Base-by-base conservation (phyloP, 1,140 invertebrate species). In the Cydia splendana region DNA sequence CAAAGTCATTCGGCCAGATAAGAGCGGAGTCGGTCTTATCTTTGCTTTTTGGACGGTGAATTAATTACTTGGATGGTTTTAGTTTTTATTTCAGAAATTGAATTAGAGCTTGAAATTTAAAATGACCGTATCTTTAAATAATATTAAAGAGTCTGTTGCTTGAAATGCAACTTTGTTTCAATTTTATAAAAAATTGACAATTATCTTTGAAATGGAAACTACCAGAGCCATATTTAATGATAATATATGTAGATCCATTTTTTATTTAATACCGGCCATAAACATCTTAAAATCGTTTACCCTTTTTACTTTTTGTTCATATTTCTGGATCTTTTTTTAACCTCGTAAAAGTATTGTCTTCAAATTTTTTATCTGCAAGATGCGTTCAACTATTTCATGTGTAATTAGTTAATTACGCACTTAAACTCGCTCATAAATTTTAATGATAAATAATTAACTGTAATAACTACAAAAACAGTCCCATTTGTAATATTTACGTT, bases 1-100 rank as follows among this genome's bases (percentile, higher is more conserved):
- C 89, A 91, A 88, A 84, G 83, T 84, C 85, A 84, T 75, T 76
- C 77, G 69, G 77, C 77, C 76, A 79, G 75, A 75, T 75, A 80
- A 82, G 78, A 69, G 75, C 78, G 84, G 84, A 84, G 74, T 76
- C 78, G 65, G 80, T 81, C 45, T 81, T 79, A 75, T 79, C 57
- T 67, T 34, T 42, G 67, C 30, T 71, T 71, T 71, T 71, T 71
- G 67, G 67, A 71, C 30, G 67, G 30, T 71, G 67, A 71, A 71
- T 71, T 71, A 71, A 71, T 71, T 71, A 71, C 67, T 24, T 51
- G 73, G 73, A 42, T 42, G 67, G 67, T 71, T 71, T 71, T 71
- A 71, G 67, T 71, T 71, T 71, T 71, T 45, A 42, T 71, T 38
- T 38, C 67, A 7, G 57, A 71, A 71, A 71, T 71, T 20, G 67